Base-by-base conservation (phyloP, 2,888 invertebrate genomes). In the Temnothorax unifasciatus region DNA sequence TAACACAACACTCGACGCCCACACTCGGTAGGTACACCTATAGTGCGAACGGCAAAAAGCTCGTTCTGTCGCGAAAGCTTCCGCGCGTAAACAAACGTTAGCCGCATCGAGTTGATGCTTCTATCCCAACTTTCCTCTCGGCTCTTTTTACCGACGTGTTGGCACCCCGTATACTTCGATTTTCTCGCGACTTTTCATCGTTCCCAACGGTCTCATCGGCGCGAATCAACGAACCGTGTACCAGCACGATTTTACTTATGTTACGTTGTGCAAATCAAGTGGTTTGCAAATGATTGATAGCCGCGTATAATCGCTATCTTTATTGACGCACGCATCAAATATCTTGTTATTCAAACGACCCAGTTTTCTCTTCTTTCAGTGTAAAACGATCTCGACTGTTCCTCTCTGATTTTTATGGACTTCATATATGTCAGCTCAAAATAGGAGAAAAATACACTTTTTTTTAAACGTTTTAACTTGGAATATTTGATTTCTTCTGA, bases 161-260 rank as follows among this genome's bases (percentile, higher is more conserved):
- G 64, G 73, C 79, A 47, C 5, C 21, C 61, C 29, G 11, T 52
- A 82, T 63, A 66, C 71, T 63, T 82, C 83, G 76, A 84, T 88
- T 85, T 85, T 66, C 64, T 84, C 84, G 85, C 77, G 85, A 85
- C 81, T 84, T 84, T 74, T 83, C 85, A 77, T 73, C 86, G 85
- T 57, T 59, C 18, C 47, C 34, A 34, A 2, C 57, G 73, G 68
- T 29, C 74, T 82, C 66, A 73, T 63, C 63, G 52, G 44, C 29
- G 47, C 50, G 85, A 88, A 66, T 71, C 89, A 89, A 88, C 89
- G 86, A 87, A 84, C 85, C 88, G 84, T 88, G 77, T 52, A 50
- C 54, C 47, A 73, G 61, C 77, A 85, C 64, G 83, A 85, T 82
- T 86, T 84, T 85, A 57, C 86, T 85, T 66, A 52, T 34, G 82